phyloP scores from a whole-genome alignment of 2,797 vertebrate genomes.

The Falco peregrinus region DNA sequence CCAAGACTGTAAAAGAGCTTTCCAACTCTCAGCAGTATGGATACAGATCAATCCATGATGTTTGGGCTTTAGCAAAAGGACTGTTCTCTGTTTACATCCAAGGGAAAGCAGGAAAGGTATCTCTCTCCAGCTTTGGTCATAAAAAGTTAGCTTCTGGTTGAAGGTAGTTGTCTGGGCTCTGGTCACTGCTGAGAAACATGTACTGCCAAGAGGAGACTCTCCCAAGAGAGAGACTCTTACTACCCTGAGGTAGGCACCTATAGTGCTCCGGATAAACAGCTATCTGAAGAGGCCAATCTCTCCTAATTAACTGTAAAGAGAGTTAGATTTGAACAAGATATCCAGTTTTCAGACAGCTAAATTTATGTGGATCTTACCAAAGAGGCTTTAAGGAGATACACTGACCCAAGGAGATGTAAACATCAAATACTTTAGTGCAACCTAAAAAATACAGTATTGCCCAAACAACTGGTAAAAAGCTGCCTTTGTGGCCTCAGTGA shows the following conservation, averaged over 20 bases:
- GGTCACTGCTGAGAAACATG: neutral
- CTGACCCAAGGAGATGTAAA: neutral
- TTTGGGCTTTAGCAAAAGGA: neutral
- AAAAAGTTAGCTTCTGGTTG: neutral
- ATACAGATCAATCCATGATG: neutral
- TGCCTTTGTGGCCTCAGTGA: neutral
- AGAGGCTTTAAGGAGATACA: neutral
- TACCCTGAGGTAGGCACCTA: neutral
- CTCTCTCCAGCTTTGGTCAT: neutral
- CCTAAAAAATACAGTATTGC: neutral
- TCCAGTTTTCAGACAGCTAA: neutral
- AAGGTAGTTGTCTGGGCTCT: neutral
- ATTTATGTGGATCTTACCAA: neutral
- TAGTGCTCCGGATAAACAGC: neutral
- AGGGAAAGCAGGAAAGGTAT: neutral
- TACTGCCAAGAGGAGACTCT: neutral
- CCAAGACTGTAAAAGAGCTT: neutral
- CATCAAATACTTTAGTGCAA: neutral
- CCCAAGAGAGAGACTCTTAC: neutral
- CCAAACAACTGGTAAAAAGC: neutral
- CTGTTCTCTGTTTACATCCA: neutral
- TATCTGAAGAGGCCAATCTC: neutral
- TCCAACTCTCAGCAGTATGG: neutral
- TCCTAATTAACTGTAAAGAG: neutral
- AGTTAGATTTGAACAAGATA: neutral